Evolutionary conservation across 2,888 invertebrate genomes (phyloP).

Genomic region (Chaetogeoica ovagalla): DNA sequence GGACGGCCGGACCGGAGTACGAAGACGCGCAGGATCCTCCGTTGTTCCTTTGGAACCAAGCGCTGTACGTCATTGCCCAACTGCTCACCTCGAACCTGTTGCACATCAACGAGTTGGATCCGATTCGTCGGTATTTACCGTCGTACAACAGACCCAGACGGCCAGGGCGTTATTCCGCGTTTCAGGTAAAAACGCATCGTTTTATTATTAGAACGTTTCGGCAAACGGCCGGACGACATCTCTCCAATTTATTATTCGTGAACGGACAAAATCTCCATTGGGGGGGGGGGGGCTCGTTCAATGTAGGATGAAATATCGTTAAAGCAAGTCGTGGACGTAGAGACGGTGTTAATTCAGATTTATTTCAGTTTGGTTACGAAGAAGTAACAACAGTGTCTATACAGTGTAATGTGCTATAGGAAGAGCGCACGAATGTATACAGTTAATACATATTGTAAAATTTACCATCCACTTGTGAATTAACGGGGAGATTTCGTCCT

Average conservation of each 20-base stretch:
- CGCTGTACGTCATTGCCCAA: constrained; percentile 91
- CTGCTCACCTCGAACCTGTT: constrained; percentile 85
- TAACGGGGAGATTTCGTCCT: too few species aligned
- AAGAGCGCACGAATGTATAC: too few species aligned
- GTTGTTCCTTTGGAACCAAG: constrained; percentile 92
- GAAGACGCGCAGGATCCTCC: constrained; percentile 66
- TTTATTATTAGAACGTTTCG: neutral
- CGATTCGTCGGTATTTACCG: constrained; percentile 90
- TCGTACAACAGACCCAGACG: constrained; percentile 92
- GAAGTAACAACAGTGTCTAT: too few species aligned
- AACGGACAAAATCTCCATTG: neutral
- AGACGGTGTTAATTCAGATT: too few species aligned
- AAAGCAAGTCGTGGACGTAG: too few species aligned
- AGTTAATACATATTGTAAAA: too few species aligned
- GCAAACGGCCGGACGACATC: neutral
- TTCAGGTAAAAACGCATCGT: constrained; percentile 72
- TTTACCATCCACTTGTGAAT: too few species aligned
- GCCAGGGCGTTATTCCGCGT: constrained; percentile 93
- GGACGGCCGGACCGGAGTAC: constrained; percentile 68
- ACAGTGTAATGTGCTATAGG: too few species aligned
- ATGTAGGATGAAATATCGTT: too few species aligned
- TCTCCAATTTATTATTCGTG: neutral
- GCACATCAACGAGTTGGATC: constrained; percentile 94
- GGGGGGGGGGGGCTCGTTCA: too few species aligned
- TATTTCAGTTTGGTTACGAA: too few species aligned